Evolutionary conservation across 1,140 invertebrate genomes (phyloP), one percentile per base, ranked within the genome.

Genomic region (Eumaeus atala): DNA sequence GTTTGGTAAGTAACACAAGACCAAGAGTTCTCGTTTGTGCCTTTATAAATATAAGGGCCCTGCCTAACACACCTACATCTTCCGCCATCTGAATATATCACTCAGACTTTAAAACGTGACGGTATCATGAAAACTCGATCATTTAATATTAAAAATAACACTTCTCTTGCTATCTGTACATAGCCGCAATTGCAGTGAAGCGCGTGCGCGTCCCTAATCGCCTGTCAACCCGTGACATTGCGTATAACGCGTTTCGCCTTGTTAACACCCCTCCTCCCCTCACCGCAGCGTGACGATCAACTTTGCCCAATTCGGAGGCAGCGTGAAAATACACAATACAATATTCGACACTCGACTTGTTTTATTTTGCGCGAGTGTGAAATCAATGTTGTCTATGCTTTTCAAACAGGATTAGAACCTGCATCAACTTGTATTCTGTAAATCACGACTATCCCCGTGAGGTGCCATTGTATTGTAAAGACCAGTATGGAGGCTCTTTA

Each of bases 151-250:
- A n/a, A n/a, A n/a, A 28, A 28, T 28, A 47, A 47, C 17, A 11
- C 17, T 48, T 57, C 42, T 33, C 7, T 28, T 8, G 9, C 40
- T 6, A 51, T 28, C 40, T 35, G 33, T 44, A 44, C 38, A 18
- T 48, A 54, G 60, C 62, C 58, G 52, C 62, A 63, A 55, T 18
- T 57, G 56, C 56, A 61, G 34, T 16, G 50, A 56, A 60, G 61
- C 67, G 67, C 75, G 67, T 81, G 75, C 70, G 77, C 77, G 72
- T 67, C 59, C 14, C 74, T 56, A 81, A 81, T 81, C 69, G 64
- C 50, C 63, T 67, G 72, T 81, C 71, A 72, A 70, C 58, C 67
- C 75, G 70, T 75, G 72, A 77, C 72, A 77, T 69, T 64, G 72
- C 74, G 66, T 64, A 60, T 68, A 71, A 74, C 70, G 59, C 58